These are phyloP conservation scores for Tringa solitaria DNA, from an alignment of 2,113 vertebrate species.

Conservation along the genomic window DNA sequence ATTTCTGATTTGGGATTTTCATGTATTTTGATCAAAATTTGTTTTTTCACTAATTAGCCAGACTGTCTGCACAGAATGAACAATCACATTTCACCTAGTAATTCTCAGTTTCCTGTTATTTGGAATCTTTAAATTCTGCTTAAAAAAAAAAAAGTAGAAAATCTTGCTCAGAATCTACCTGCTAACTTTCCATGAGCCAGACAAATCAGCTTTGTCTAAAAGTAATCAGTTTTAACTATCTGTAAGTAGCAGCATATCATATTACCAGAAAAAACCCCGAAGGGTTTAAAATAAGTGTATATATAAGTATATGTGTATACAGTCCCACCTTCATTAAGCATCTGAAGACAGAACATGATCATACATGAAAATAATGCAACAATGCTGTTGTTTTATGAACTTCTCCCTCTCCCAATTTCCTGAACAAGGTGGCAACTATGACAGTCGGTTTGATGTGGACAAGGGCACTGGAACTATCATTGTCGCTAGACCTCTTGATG, in stretches of 20 bases:
- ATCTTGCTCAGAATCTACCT: not conserved
- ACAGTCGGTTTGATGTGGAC: constrained; percentile 96
- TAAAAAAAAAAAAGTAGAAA: not conserved
- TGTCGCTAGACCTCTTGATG: constrained; percentile 90
- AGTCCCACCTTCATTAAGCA: constrained; percentile 25
- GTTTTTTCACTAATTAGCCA: not conserved
- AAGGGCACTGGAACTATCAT: constrained; percentile 94
- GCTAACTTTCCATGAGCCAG: not conserved
- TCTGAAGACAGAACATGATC: constrained; percentile 10
- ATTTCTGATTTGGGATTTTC: not conserved
- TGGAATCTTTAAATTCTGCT: not conserved
- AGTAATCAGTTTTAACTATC: not conserved
- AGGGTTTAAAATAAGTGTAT: not conserved
- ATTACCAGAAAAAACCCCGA: not conserved
- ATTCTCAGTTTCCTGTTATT: not conserved
- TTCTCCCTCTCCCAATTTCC: constrained; percentile 57
- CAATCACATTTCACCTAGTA: not conserved
- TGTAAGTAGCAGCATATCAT: not conserved
- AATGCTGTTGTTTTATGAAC: constrained; percentile 42
- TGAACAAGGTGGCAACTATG: constrained; percentile 92
- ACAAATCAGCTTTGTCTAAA: not conserved
- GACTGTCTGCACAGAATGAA: not conserved
- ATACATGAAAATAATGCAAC: not conserved
- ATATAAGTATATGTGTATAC: not conserved
- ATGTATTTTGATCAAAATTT: not conserved